Base-by-base conservation (phyloP, 1,140 invertebrate genomes). In the Drosophila baimaii region DNA sequence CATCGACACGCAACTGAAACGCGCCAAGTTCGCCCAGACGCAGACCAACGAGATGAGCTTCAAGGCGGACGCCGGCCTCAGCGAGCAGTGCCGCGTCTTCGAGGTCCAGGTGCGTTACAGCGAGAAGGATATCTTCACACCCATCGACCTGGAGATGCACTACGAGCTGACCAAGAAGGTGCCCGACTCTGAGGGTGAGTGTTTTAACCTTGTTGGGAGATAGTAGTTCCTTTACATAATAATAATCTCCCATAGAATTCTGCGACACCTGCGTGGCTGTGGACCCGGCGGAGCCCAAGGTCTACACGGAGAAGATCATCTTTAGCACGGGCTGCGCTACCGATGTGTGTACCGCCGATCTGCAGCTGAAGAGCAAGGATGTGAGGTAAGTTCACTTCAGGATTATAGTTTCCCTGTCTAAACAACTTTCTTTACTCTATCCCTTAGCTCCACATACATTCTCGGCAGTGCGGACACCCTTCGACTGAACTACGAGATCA, bases 321-420 rank as follows among this genome's bases (percentile, higher is more conserved):
- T 84, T 93, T 81, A 83, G 84, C 70, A 68, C 86, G 59, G 68
- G 93, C 77, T 77, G 93, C 10, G 69, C 81, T 2, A 92, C 92
- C 17, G 85, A 92, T n/a, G 70, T 92, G 27, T 93, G 93, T 47
- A 63, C 79, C 15, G 92, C 93, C 1, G 91, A 93, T 57, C 70
- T 93, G 37, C 77, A 85, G 33, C 27, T 92, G 15, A 76, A 37
- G 17, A 88, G 79, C 31, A 79, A 58, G 47, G 74, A 84, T 57
- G 52, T 88, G 27, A 83, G 68, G 86, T 90, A 47, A 49, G 65
- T 43, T 0, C 12, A 15, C 1, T 15, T 21, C 8, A 0, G 0
- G 1, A 5, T 52, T 21, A 21, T 1, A 51, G 8, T 17, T 29
- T 17, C 19, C 10, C 21, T 41, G 3, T 23, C 44, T 44, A n/a